Conservation (phyloP, 2,888 invertebrate species). For the Polia nebulosa region DNA sequence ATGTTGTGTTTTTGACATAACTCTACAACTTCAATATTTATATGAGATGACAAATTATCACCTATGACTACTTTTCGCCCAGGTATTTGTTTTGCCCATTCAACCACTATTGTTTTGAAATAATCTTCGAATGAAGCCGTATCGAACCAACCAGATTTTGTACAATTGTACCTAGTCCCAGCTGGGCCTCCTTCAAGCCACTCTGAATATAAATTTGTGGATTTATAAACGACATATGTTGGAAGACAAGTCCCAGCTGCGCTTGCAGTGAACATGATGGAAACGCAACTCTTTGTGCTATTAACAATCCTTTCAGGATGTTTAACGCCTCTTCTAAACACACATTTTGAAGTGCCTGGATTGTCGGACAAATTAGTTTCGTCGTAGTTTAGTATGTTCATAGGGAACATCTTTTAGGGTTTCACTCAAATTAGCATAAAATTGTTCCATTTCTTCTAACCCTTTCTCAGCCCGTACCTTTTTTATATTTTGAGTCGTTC, state of each 20-base stretch:
- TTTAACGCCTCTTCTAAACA: conserved; percentile 19
- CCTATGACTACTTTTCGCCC: conserved; percentile 17
- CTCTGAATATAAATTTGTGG: conserved; percentile 13
- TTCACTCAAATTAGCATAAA: conserved; percentile 8
- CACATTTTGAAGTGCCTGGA: conserved; percentile 14
- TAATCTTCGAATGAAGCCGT: conserved; percentile 30
- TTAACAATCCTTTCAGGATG: conserved; percentile 1
- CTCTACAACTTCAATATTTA: conserved; percentile 17
- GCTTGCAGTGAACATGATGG: conserved; percentile 5
- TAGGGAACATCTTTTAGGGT: not conserved
- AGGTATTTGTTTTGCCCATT: conserved; percentile 13
- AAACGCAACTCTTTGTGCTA: not conserved
- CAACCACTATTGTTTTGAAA: conserved; percentile 25
- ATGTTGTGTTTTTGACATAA: no score
- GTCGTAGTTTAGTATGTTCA: conserved; percentile 13
- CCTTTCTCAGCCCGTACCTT: conserved; percentile 13
- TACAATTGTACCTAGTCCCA: conserved; percentile 29
- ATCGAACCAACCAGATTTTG: conserved; percentile 43
- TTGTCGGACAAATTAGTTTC: conserved; percentile 13
- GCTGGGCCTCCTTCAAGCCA: conserved; percentile 21
- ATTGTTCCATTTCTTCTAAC: conserved; percentile 20
- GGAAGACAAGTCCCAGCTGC: conserved; percentile 11
- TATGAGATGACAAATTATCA: conserved; percentile 12
- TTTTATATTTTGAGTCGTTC: conserved; percentile 15
- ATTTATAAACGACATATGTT: conserved; percentile 5